These are phyloP conservation scores for Drosophila saltans DNA, from an alignment of 1,140 invertebrate species.

Conservation along the genomic window DNA sequence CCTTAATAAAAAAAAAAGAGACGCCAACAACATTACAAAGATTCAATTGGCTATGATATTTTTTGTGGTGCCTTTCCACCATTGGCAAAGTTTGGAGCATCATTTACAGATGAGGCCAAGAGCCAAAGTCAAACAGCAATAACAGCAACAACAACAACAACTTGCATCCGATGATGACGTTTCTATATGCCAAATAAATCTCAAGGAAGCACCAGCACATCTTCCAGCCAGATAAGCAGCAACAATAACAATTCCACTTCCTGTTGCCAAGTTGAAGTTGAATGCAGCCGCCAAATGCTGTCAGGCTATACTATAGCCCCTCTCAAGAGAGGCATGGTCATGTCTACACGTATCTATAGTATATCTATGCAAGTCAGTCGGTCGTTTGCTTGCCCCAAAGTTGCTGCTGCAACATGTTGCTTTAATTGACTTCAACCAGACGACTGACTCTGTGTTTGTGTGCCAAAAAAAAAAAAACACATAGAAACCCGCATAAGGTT, in stretches of 20 bases:
- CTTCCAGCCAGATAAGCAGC: constrained; percentile 64
- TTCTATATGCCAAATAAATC: constrained; percentile 76
- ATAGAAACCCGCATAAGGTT: constrained; percentile 44
- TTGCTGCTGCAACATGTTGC: constrained; percentile 64
- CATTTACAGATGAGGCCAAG: constrained; percentile 48
- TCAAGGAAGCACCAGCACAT: constrained; percentile 71
- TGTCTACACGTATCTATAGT: background rate
- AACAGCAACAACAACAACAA: constrained; percentile 21
- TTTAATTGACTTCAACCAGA: constrained; percentile 65
- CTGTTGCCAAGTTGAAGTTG: constrained; percentile 74
- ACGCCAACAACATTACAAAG: constrained; percentile 15
- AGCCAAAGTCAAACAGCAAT: constrained; percentile 51
- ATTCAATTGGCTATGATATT: constrained; percentile 45
- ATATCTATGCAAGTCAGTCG: constrained; percentile 69
- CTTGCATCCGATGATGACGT: constrained; percentile 46
- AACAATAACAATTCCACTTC: constrained; percentile 72
- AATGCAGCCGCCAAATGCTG: constrained; percentile 48
- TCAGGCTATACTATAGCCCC: background rate
- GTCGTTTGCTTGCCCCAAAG: constrained; percentile 49
- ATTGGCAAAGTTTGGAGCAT: constrained; percentile 32
- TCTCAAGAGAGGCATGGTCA: constrained; percentile 16
- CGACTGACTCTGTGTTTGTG: constrained; percentile 58
- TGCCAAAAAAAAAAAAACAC: constrained; percentile 41
- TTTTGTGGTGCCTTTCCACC: background rate
- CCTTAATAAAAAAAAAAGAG: constrained; percentile 31